Evolutionary conservation across 2,797 vertebrate genomes (phyloP).

Genomic region (Delichon dasypus): DNA sequence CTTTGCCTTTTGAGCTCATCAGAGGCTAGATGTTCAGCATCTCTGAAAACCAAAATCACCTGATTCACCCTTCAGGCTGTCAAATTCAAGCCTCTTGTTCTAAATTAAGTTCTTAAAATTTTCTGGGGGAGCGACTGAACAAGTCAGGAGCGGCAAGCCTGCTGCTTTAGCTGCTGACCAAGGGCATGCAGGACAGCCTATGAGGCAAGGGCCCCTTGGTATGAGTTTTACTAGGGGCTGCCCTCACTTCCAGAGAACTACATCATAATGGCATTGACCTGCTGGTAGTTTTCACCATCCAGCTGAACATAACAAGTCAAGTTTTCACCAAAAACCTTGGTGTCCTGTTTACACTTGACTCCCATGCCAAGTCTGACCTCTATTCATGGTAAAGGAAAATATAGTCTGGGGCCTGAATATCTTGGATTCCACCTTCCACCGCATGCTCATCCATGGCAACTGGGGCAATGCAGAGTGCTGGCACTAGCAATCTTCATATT

Average conservation of each 20-base stretch:
- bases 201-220: rapidly evolving
- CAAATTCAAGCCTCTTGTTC: background rate
- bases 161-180: rapidly evolving
- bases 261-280: background rate
- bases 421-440: background rate
- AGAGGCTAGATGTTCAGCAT: background rate
- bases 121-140: background rate
- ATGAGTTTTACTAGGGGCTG: background rate
- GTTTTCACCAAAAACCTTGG: background rate
- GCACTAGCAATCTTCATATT: background rate
- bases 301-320: background rate
- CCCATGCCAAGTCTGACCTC: background rate
- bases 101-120: background rate
- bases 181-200: background rate
- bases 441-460: background rate
- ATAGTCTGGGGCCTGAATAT: background rate
- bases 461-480: background rate
- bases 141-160: background rate
- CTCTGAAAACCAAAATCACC: background rate
- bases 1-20: background rate
- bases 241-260: background rate
- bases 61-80: background rate
- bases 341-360: background rate
- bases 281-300: background rate
- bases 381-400: background rate